Percentiles rank a stretch among this genome's conserved stretches.
Evolutionary conservation across 2,113 vertebrate genomes (phyloP).

Genomic region (Lonchura striata): DNA sequence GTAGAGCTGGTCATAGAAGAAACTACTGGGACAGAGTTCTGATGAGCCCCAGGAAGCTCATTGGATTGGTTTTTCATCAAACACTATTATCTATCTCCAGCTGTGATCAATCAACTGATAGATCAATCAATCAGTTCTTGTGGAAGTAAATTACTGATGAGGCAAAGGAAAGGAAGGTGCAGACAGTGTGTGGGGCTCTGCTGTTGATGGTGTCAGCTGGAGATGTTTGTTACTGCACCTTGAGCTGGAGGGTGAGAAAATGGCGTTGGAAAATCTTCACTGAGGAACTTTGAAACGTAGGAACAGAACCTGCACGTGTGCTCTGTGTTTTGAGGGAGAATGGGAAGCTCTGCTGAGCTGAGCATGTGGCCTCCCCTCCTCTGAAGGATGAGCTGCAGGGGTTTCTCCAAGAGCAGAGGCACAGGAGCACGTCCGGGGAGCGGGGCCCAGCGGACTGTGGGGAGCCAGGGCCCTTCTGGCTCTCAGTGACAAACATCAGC

Average conservation of each 20-base stretch:
- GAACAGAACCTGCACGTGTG: background rate
- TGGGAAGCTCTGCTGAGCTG: background rate
- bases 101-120: background rate
- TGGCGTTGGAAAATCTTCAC: background rate
- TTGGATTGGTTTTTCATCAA: background rate
- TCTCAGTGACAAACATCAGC: fast-evolving
- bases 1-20: background rate
- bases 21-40: background rate
- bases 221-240: background rate
- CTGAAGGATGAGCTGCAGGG: background rate
- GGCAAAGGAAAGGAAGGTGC: background rate
- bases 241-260: background rate
- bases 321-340: background rate
- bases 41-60: background rate
- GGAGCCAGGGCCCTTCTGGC: background rate
- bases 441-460: fast-evolving
- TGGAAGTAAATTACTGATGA: background rate
- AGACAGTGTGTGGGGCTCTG: background rate
- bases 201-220: background rate
- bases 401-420: background rate
- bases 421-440: fast-evolving
- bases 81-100: background rate
- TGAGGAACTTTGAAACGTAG: background rate
- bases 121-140: background rate
- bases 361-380: background rate